Evolutionary conservation across 2,797 vertebrate species (phyloP).

Genomic region (Platyrinchus mystaceus): DNA sequence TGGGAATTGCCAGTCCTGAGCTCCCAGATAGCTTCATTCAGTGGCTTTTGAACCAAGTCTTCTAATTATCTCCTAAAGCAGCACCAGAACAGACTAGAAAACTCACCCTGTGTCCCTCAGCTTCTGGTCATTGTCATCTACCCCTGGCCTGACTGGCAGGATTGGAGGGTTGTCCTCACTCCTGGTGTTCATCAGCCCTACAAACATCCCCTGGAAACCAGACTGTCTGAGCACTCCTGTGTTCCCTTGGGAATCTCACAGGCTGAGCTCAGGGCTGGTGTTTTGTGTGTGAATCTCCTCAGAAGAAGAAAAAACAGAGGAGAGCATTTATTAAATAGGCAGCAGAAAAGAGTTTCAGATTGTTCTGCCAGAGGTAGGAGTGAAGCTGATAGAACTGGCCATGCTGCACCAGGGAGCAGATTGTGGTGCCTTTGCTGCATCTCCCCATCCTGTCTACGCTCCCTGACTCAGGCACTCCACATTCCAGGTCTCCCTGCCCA

Average conservation of each 20-base stretch:
- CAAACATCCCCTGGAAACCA: background rate
- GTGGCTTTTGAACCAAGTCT: background rate
- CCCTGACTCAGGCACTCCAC: background rate
- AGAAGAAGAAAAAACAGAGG: background rate
- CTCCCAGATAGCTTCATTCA: background rate
- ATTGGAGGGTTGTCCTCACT: background rate
- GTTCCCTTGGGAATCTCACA: background rate
- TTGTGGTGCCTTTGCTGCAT: background rate
- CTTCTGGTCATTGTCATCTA: background rate
- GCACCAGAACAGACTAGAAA: background rate
- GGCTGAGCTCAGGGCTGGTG: background rate
- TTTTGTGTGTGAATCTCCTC: accelerated
- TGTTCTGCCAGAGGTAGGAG: background rate
- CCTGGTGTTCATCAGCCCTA: background rate
- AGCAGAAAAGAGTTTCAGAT: background rate
- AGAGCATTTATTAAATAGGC: background rate
- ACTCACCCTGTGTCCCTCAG: background rate
- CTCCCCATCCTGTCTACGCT: accelerated
- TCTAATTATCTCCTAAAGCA: background rate
- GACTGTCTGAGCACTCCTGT: background rate
- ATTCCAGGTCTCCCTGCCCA: background rate
- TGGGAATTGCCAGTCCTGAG: background rate
- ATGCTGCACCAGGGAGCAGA: background rate
- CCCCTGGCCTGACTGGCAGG: background rate
- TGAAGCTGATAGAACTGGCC: background rate